These are phyloP conservation scores for Cnemophilus loriae DNA, from an alignment of 2,113 vertebrate species.

Conservation along the genomic window DNA sequence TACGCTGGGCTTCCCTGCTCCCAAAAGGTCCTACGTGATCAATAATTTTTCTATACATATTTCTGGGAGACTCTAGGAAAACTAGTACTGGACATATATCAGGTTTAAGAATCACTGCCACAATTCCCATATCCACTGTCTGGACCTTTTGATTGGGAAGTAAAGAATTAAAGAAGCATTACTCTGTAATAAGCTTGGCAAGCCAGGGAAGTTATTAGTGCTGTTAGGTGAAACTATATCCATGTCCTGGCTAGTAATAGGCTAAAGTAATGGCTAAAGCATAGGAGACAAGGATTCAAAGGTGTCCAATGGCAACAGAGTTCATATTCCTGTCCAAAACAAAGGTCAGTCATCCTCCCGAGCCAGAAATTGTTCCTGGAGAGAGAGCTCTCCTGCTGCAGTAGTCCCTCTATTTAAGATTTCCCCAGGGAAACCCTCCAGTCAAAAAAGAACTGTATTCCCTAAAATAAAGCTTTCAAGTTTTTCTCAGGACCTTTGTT, in stretches of 20 bases:
- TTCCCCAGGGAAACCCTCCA: background rate
- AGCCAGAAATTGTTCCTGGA: background rate
- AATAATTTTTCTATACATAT: background rate
- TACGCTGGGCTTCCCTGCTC: background rate
- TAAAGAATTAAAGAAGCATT: conserved; percentile 2
- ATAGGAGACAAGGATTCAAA: background rate
- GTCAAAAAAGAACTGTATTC: background rate
- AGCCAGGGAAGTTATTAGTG: background rate
- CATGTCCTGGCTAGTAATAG: background rate
- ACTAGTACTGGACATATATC: background rate
- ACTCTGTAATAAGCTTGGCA: background rate
- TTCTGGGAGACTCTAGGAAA: background rate
- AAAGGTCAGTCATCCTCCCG: background rate
- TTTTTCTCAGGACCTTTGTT: background rate
- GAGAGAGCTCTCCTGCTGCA: background rate
- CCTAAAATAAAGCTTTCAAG: background rate
- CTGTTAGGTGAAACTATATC: background rate
- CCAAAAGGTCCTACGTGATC: background rate
- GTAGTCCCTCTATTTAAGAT: background rate
- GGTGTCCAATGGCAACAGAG: background rate
- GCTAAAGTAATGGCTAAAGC: background rate
- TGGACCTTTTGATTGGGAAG: background rate
- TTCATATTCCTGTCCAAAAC: background rate
- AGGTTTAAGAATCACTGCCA: background rate
- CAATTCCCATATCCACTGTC: background rate